phyloP scores from a whole-genome alignment of 2,888 invertebrate genomes.

The Ecliptopera silaceata region DNA sequence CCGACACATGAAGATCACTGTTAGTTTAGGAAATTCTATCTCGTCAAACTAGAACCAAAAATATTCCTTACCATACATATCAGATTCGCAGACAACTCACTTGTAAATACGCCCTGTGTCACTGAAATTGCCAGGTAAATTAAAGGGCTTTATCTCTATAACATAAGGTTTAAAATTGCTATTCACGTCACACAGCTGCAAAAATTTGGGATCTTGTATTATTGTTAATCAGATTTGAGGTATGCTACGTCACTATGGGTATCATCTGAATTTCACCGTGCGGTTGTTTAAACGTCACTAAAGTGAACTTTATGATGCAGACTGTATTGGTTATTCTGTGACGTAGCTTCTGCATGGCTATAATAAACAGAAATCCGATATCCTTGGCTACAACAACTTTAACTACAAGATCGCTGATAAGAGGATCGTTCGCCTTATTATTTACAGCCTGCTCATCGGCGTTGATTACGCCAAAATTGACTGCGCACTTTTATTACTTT shows the following conservation, averaged over 20 bases:
- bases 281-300: not conserved
- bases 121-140: not conserved
- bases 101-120: constrained; percentile 41
- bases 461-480: constrained; percentile 64
- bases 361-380: constrained; percentile 80
- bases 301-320: not conserved
- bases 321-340: constrained; percentile 17
- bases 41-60: constrained; percentile 50
- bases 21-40: not conserved
- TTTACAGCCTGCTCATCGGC: constrained; percentile 61
- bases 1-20: not conserved
- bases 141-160: not conserved
- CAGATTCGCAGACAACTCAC: constrained; percentile 68
- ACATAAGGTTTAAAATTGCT: not conserved
- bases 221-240: not conserved
- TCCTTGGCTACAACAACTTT: constrained; percentile 62
- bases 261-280: not conserved
- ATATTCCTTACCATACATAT: constrained; percentile 53
- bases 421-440: constrained; percentile 66
- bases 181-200: not conserved
- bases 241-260: not conserved
- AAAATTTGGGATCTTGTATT: not conserved
- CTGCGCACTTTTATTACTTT: constrained; percentile 36
- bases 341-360: constrained; percentile 58
- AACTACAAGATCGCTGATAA: constrained; percentile 72